A percentile compares a stretch with the other conserved stretches of the same genome.
Conservation (phyloP, 2,113 vertebrate species). For the Channa maculata region DNA sequence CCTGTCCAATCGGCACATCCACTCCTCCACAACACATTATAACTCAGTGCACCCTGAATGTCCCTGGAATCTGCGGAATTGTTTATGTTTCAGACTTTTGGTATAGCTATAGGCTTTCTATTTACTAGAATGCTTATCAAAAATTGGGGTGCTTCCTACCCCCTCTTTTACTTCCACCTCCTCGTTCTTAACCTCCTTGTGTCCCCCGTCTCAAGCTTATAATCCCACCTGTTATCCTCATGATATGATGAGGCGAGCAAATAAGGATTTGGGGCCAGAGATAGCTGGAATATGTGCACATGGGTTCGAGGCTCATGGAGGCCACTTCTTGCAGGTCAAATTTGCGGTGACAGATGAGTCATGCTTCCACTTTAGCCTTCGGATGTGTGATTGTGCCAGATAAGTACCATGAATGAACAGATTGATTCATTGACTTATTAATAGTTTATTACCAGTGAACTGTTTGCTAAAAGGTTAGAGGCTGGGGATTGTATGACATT, state of each 20-base stretch:
- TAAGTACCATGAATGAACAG: conserved; percentile 60
- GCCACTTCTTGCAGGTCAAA: conserved; percentile 20
- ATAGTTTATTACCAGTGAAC: conserved; percentile 72
- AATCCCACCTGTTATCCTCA: conserved; percentile 68
- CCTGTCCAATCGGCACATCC: conserved; percentile 6
- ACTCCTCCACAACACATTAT: conserved; percentile 7
- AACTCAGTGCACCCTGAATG: conserved; percentile 15
- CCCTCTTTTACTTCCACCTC: background rate
- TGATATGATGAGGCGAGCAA: conserved; percentile 44
- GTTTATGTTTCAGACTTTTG: conserved; percentile 76
- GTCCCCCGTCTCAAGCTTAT: conserved; percentile 33
- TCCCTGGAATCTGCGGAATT: conserved; percentile 69
- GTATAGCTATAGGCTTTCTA: conserved; percentile 67
- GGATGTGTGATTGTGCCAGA: conserved; percentile 46
- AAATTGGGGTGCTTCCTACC: conserved; percentile 46
- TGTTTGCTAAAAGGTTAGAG: conserved; percentile 54
- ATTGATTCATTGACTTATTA: conserved; percentile 67
- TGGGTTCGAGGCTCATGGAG: too few species aligned
- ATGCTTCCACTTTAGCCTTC: conserved; percentile 56
- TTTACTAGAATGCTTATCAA: conserved; percentile 73
- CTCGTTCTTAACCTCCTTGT: conserved; percentile 6
- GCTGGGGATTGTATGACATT: conserved; percentile 61
- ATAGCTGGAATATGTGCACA: conserved; percentile 13
- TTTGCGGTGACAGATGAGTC: conserved; percentile 59
- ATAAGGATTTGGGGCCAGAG: conserved; percentile 23